Evolutionary conservation across 2,888 invertebrate species (phyloP).

Genomic region (Coronaproctus castanopsis): DNA sequence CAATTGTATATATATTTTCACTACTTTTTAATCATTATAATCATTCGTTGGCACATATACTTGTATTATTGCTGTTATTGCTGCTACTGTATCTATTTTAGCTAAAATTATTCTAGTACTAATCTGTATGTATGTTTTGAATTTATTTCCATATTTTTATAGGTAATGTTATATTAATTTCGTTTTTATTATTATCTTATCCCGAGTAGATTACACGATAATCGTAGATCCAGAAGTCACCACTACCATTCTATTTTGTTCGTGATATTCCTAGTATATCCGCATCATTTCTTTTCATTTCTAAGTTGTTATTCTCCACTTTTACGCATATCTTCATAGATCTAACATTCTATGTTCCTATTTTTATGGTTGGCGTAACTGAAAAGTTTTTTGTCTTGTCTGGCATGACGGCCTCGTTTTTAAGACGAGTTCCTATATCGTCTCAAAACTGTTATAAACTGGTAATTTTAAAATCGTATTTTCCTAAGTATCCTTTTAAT

Average conservation of each 20-base stretch:
- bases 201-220: not conserved
- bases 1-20: not conserved
- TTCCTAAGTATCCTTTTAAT: too few relatives aligned
- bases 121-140: not conserved
- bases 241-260: not conserved
- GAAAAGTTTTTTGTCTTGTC: not conserved
- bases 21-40: not conserved
- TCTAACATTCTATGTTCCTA: not conserved
- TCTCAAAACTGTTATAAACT: too few relatives aligned
- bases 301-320: not conserved
- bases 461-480: too few relatives aligned
- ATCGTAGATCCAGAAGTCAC: not conserved
- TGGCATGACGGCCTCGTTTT: not conserved
- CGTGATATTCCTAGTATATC: not conserved
- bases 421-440: too few relatives aligned
- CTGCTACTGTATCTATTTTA: too few relatives aligned
- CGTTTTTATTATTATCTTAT: not conserved
- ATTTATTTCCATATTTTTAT: not conserved
- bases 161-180: not conserved
- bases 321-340: not conserved
- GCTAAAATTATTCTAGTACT: not conserved
- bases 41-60: not conserved
- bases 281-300: not conserved
- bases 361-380: not conserved
- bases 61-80: not conserved